Percentiles rank a stretch among this genome's conserved stretches.
Conservation (phyloP, 2,113 vertebrate genomes). For the Anser brachyrhynchus region DNA sequence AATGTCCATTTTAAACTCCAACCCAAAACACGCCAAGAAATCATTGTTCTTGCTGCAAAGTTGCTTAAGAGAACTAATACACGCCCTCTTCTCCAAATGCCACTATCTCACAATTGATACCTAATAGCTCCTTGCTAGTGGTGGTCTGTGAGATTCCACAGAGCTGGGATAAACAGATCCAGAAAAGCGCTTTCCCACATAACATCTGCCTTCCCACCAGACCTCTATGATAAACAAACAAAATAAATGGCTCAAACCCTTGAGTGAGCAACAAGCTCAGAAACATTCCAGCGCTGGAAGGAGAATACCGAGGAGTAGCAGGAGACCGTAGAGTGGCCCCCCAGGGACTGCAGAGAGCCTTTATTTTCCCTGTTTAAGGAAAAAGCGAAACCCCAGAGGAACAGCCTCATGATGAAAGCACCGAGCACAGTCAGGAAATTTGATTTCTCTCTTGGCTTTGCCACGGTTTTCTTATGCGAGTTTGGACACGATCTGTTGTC, state of each 20-base stretch:
- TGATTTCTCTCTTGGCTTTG: slow-evolving; percentile 20
- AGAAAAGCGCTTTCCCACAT: slow-evolving; percentile 65
- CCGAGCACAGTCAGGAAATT: not conserved
- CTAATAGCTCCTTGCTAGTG: not conserved
- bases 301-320: not conserved
- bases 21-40: not conserved
- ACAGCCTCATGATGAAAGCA: not conserved
- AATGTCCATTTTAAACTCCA: slow-evolving; percentile 15
- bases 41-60: not conserved
- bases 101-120: not conserved
- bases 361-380: slow-evolving; percentile 7
- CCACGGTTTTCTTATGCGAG: not conserved
- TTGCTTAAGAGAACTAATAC: not conserved
- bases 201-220: slow-evolving; percentile 66
- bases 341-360: not conserved
- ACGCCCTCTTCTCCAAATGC: not conserved
- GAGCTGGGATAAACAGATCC: slow-evolving; percentile 4
- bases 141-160: slow-evolving; percentile 13
- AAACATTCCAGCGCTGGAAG: slow-evolving; percentile 62
- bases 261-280: slow-evolving; percentile 1
- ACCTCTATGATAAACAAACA: slow-evolving; percentile 66
- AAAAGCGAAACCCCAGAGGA: slow-evolving; percentile 17
- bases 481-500: not conserved
- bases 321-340: not conserved
- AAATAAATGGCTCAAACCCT: slow-evolving; percentile 61